A percentile compares a stretch with the other conserved stretches of the same genome.
These are phyloP conservation scores for Odontocerum albicorne DNA, from an alignment of 2,888 invertebrate genomes.

Conservation along the genomic window DNA sequence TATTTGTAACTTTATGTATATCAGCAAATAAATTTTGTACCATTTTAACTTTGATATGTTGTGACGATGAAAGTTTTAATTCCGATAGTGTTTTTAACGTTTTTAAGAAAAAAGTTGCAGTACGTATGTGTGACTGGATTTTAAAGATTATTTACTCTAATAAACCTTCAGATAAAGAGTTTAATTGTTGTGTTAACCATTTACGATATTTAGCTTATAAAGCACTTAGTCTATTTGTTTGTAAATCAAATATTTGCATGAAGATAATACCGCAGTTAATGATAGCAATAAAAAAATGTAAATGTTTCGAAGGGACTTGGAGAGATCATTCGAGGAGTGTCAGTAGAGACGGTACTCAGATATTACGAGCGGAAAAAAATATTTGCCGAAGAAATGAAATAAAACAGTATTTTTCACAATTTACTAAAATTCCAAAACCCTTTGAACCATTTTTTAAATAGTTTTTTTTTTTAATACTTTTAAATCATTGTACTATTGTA, in stretches of 20 bases:
- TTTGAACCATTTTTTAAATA: constrained; percentile 30
- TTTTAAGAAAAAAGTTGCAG: constrained; percentile 51
- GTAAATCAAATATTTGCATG: constrained; percentile 48
- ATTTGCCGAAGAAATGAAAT: constrained; percentile 48
- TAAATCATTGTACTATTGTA: constrained; percentile 1
- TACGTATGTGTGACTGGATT: constrained; percentile 49
- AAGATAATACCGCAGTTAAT: constrained; percentile 45
- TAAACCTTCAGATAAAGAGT: constrained; percentile 43
- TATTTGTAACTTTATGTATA: constrained; percentile 51
- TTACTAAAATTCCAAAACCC: constrained; percentile 23
- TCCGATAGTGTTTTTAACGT: constrained; percentile 44
- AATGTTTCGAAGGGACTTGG: constrained; percentile 54
- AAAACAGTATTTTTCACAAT: constrained; percentile 34
- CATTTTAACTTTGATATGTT: constrained; percentile 46
- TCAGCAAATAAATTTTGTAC: constrained; percentile 57
- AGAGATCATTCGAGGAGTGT: constrained; percentile 47
- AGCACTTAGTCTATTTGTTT: constrained; percentile 49
- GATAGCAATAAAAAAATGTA: constrained; percentile 47
- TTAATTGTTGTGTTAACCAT: constrained; percentile 54
- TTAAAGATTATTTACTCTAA: constrained; percentile 45
- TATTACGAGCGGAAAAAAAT: constrained; percentile 42
- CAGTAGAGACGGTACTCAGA: constrained; percentile 43
- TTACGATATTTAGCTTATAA: constrained; percentile 51
- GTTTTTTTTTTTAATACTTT: too few relatives aligned
- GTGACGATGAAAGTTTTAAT: constrained; percentile 46